Evolutionary conservation across 2,113 vertebrate genomes (phyloP).

Genomic region (Thalassoma bifasciatum): DNA sequence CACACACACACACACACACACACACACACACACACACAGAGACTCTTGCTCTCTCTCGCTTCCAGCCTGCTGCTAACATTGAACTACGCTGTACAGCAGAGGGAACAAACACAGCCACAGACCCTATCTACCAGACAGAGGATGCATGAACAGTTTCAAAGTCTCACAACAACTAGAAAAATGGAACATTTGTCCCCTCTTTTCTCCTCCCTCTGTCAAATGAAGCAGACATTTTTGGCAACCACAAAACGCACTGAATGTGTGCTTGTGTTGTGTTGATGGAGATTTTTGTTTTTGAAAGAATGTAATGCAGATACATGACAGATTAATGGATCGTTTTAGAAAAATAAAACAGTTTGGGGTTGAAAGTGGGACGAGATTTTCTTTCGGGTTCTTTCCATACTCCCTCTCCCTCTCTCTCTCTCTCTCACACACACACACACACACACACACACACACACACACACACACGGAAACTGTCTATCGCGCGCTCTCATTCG

Average conservation of each 20-base stretch:
- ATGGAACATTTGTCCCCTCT: constrained; percentile 20
- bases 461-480: constrained; percentile 3
- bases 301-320: constrained; percentile 7
- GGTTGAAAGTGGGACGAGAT: constrained; percentile 32
- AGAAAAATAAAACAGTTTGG: constrained; percentile 30
- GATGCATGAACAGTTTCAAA: constrained; percentile 69
- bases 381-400: constrained; percentile 54
- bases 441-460: neutral
- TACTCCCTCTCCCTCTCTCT: constrained; percentile 13
- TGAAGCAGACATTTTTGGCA: constrained; percentile 64
- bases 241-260: constrained; percentile 52
- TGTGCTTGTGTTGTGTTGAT: constrained; percentile 37
- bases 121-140: constrained; percentile 68
- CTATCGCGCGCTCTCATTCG: neutral
- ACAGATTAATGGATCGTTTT: constrained; percentile 3
- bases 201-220: constrained; percentile 36
- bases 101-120: constrained; percentile 1
- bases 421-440: neutral
- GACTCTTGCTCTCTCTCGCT: constrained; percentile 53
- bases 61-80: constrained; percentile 71
- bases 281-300: constrained; percentile 6
- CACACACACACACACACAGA: too few relatives aligned
- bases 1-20: constrained; percentile 71
- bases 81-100: constrained; percentile 62
- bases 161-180: constrained; percentile 60